These are phyloP conservation scores for Operophtera brumata DNA, from an alignment of 2,888 invertebrate species.

Conservation along the genomic window DNA sequence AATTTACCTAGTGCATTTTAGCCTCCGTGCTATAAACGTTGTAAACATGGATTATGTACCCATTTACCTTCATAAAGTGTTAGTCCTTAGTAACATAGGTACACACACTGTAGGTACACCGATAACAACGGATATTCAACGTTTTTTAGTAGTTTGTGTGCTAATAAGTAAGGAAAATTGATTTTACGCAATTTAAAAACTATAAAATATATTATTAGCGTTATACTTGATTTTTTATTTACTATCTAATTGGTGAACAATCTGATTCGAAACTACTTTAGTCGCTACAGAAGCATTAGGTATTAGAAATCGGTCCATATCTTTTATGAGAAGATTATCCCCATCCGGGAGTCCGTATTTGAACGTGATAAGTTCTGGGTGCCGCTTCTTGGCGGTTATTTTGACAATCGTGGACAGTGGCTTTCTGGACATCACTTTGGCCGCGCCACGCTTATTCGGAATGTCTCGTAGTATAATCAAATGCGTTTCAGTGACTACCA, in stretches of 20 bases:
- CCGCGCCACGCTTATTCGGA: constrained; percentile 87
- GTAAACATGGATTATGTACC: neutral
- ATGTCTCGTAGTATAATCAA: constrained; percentile 92
- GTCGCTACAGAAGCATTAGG: constrained; percentile 95
- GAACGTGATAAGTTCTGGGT: constrained; percentile 98
- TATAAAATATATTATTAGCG: constrained; percentile 5
- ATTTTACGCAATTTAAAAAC: constrained; percentile 5
- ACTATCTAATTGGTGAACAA: constrained; percentile 77
- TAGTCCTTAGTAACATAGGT: too few relatives aligned
- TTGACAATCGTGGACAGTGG: constrained; percentile 96
- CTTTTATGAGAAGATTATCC: constrained; percentile 88
- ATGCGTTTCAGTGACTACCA: constrained; percentile 92
- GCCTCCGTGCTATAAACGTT: neutral
- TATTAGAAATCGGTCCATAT: constrained; percentile 95
- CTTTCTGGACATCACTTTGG: constrained; percentile 92
- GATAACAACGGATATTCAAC: neutral
- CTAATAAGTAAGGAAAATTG: neutral
- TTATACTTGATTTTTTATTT: constrained; percentile 38
- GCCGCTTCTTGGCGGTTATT: constrained; percentile 97
- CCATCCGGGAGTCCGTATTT: constrained; percentile 95
- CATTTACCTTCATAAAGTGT: too few relatives aligned
- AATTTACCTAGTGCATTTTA: neutral
- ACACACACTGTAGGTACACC: too few relatives aligned
- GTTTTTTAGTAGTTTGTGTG: neutral
- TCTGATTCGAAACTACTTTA: constrained; percentile 93